Percentiles rank a stretch among this genome's conserved stretches.
Evolutionary conservation across 2,888 invertebrate genomes (phyloP).

Genomic region (Ashinkailepas kermadecensis): DNA sequence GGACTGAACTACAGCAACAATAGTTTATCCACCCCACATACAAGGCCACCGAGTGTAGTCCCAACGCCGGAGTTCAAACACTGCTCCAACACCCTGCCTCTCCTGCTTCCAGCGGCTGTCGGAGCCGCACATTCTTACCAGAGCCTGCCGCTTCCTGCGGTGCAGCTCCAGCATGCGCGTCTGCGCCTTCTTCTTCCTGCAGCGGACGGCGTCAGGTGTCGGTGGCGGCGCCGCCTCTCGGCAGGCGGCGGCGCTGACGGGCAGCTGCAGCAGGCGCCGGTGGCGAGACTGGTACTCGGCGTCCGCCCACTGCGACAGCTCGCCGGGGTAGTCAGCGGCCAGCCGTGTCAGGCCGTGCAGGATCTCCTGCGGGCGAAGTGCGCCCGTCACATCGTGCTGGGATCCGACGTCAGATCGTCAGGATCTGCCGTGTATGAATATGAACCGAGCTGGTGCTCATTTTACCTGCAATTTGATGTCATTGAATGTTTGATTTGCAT

Average conservation of each 20-base stretch:
- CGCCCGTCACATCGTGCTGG: too few relatives aligned
- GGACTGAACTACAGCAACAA: too few relatives aligned
- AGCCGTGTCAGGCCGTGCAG: constrained; percentile 71
- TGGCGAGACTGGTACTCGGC: constrained; percentile 52
- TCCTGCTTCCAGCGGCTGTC: too few relatives aligned
- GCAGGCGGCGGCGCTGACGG: constrained; percentile 53
- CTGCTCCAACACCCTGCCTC: too few relatives aligned
- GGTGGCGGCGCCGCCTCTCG: constrained; percentile 51
- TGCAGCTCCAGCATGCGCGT: constrained; percentile 78
- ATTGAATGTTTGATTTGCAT: too few relatives aligned
- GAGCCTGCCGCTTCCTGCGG: constrained; percentile 76
- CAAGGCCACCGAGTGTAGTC: too few relatives aligned
- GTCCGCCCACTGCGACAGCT: constrained; percentile 71
- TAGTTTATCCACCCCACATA: too few relatives aligned
- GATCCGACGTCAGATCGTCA: too few relatives aligned
- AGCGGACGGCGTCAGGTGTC: constrained; percentile 65
- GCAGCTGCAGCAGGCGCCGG: constrained; percentile 77
- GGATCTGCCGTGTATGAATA: too few relatives aligned
- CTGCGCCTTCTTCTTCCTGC: constrained; percentile 72
- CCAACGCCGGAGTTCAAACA: too few relatives aligned
- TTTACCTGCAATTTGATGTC: too few relatives aligned
- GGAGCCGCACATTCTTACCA: constrained; percentile 43
- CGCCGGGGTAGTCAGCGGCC: constrained; percentile 68
- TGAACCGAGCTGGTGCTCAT: too few relatives aligned
- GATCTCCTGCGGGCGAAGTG: constrained; percentile 52